Evolutionary conservation across 2,113 vertebrate species (phyloP).

Genomic region (Crotalus viridis): DNA sequence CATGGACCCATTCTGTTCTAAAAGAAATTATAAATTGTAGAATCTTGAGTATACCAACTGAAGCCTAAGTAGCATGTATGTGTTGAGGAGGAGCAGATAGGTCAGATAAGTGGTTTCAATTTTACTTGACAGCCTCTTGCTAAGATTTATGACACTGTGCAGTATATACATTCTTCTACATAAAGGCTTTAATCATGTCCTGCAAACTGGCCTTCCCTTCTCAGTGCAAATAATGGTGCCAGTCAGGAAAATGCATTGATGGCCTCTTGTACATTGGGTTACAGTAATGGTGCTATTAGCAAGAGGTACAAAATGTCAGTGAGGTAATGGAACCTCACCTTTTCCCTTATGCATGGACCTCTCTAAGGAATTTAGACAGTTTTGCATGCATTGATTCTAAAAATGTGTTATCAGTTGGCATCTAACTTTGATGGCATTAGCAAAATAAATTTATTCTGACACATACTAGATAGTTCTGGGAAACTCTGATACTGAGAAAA

Average conservation of each 20-base stretch:
- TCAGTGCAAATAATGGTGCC: constrained; percentile 63
- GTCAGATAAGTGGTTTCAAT: constrained; percentile 71
- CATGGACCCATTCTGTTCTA: background rate
- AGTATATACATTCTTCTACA: constrained; percentile 49
- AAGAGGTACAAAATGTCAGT: constrained; percentile 45
- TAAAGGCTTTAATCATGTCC: constrained; percentile 65
- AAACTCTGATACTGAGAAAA: background rate
- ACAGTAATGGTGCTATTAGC: constrained; percentile 62
- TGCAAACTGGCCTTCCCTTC: constrained; percentile 61
- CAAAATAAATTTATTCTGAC: background rate
- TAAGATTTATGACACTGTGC: constrained; percentile 63
- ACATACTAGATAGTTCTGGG: background rate
- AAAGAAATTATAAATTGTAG: background rate
- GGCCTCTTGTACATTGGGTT: constrained; percentile 50
- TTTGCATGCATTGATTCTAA: background rate
- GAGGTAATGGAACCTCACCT: constrained; percentile 49
- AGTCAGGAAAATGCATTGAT: constrained; percentile 60
- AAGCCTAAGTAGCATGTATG: constrained; percentile 37
- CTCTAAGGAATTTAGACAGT: constrained; percentile 40
- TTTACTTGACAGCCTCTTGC: constrained; percentile 61
- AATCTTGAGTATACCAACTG: constrained; percentile 49
- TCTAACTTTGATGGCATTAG: background rate
- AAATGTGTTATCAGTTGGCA: constrained; percentile 2
- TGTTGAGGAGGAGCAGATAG: constrained; percentile 48
- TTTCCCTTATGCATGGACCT: constrained; percentile 30